phyloP scores from a whole-genome alignment of 2,113 vertebrate species.

The Pseudolaguvia tuberculata region DNA sequence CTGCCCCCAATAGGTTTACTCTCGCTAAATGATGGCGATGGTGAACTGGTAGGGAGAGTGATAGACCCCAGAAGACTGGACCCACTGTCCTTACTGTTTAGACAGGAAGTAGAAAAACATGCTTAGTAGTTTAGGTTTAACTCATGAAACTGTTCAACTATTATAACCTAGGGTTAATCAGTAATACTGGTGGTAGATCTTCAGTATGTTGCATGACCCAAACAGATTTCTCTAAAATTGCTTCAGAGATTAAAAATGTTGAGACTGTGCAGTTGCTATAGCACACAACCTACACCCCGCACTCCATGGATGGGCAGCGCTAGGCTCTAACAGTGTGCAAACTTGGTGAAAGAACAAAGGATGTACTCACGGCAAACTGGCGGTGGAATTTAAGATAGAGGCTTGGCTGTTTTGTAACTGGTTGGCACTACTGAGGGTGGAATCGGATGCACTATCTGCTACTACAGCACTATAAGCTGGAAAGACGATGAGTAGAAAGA shows the following conservation, averaged over 20 bases:
- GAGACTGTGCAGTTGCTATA: not conserved
- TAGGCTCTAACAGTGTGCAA: conserved; percentile 30
- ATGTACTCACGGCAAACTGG: conserved; percentile 77
- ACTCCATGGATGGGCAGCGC: not conserved
- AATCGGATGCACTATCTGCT: conserved; percentile 77
- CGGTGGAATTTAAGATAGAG: conserved; percentile 69
- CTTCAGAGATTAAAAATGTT: not conserved
- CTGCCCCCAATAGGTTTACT: conserved; percentile 67
- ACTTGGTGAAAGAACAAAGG: not conserved
- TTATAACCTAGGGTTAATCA: not conserved
- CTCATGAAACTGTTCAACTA: not conserved
- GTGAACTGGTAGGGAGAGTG: conserved; percentile 75
- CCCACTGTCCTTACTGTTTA: conserved; percentile 74
- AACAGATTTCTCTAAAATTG: not conserved
- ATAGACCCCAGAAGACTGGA: conserved; percentile 77
- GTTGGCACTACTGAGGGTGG: conserved; percentile 69
- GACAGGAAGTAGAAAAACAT: not conserved
- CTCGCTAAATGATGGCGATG: conserved; percentile 78
- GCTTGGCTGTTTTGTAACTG: conserved; percentile 74
- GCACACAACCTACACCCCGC: conserved; percentile 29
- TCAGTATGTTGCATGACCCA: conserved; percentile 10
- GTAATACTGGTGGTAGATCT: not conserved
- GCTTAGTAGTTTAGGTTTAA: not conserved
- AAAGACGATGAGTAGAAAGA: not conserved
- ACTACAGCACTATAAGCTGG: conserved; percentile 84